These are phyloP conservation scores for Propithecus deckenii DNA, from an alignment of 2,797 vertebrate species.

Conservation along the genomic window DNA sequence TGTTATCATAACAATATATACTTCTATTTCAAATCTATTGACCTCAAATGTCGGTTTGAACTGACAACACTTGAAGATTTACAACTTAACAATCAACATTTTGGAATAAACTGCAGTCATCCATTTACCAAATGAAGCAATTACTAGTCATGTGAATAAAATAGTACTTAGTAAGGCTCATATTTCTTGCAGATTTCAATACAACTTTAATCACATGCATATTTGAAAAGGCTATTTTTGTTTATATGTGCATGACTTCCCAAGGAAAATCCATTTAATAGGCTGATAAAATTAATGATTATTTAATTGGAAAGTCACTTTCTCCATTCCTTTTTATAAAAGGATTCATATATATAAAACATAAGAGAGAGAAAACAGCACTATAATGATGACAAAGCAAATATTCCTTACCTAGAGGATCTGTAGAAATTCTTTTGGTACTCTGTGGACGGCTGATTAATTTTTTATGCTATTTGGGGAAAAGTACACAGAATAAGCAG, in stretches of 20 bases:
- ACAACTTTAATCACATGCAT: neutral
- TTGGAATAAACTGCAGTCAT: neutral
- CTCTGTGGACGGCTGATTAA: slow-evolving; percentile 80
- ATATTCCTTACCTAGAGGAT: slow-evolving; percentile 85
- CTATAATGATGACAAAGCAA: neutral
- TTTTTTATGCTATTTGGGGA: slow-evolving; percentile 86
- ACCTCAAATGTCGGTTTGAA: neutral
- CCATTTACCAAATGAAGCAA: neutral
- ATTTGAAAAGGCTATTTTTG: slow-evolving; percentile 10
- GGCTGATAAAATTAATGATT: neutral
- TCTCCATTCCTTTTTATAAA: neutral
- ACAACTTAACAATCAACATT: neutral
- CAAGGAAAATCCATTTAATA: slow-evolving; percentile 1
- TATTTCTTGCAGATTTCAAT: slow-evolving; percentile 13
- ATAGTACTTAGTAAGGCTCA: neutral
- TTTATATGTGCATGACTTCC: neutral
- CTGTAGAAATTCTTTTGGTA: slow-evolving; percentile 80
- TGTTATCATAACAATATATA: neutral
- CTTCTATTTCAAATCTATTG: neutral
- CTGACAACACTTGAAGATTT: neutral
- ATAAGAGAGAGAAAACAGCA: neutral
- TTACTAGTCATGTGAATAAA: neutral
- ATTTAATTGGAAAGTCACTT: neutral
- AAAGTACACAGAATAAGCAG: slow-evolving; percentile 47
- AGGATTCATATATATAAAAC: neutral